Evolutionary conservation across 2,113 vertebrate genomes (phyloP).

Genomic region (Peromyscus leucopus): DNA sequence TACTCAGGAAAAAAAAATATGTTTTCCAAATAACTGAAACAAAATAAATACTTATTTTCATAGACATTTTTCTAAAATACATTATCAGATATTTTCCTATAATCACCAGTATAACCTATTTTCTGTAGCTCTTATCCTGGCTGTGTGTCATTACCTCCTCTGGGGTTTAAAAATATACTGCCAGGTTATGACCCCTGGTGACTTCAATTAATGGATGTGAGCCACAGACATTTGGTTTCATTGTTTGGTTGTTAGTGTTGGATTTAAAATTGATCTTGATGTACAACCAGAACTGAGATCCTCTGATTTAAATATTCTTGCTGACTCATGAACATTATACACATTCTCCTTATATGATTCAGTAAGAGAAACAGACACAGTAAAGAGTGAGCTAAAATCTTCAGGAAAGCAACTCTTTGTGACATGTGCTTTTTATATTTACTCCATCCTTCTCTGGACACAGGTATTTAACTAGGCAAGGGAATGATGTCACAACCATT

Average conservation of each 20-base stretch:
- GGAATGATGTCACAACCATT: background rate
- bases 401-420: background rate
- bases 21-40: slow-evolving; percentile 57
- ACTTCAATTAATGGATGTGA: background rate
- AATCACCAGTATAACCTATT: slow-evolving; percentile 10
- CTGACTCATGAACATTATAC: background rate
- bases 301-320: slow-evolving; percentile 19
- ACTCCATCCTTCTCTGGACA: background rate
- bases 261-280: slow-evolving; percentile 60
- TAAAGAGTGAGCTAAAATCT: background rate
- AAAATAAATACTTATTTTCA: slow-evolving; percentile 14
- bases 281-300: slow-evolving; percentile 10
- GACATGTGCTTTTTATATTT: slow-evolving; percentile 3
- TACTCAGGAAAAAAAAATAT: background rate
- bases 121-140: slow-evolving; percentile 23
- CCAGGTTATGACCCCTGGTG: background rate
- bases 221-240: slow-evolving; percentile 11
- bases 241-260: slow-evolving; percentile 1
- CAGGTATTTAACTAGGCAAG: background rate
- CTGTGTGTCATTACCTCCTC: background rate
- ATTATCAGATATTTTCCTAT: slow-evolving; percentile 6
- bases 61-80: slow-evolving; percentile 44
- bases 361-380: slow-evolving; percentile 31
- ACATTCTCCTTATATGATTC: background rate
- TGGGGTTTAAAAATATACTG: background rate